Base-by-base conservation (phyloP, 1,140 invertebrate genomes). In the Elymnias hypermnestra region DNA sequence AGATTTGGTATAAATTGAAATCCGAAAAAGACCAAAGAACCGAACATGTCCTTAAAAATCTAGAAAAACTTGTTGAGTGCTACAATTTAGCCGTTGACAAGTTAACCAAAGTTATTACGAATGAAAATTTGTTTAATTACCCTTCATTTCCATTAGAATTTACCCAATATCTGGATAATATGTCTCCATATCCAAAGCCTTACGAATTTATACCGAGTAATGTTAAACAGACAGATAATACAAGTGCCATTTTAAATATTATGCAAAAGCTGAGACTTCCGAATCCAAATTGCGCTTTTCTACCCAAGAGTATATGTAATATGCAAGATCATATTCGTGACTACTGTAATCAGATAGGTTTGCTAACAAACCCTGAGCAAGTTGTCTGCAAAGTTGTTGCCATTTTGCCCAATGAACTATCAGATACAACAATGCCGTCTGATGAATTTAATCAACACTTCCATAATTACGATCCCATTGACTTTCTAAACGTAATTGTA, bases 51-150 rank as follows among this genome's bases (percentile, higher is more conserved):
- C 72, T 90, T 14, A 79, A 82, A 14, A 84, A 89, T 52, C 88
- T 91, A 0, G 84, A 89, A 46, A 89, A 88, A 51, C 82, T 92
- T 2, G 88, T 90, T 10, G 68, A 87, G 18, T 70, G 92, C 19
- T 92, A 92, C 52, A 93, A 93, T 63, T 86, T 89, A 55, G 90
- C 89, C 21, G 86, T 93, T 2, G 75, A 82, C 35, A 89, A 89
- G 53, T 61, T 93, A 10, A 88, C 84, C n/a, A 63, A 88, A 15
- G 88, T 93, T 25, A 70, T 90, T n/a, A 82, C 89, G 12, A 87
- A 92, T 76, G 83, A 89, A 39, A 61, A 83, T 53, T 43, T 83
- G 18, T 73, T 77, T 19, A 77, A 86, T 46, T 85, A 84, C 61
- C 65, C 77, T 9, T 62, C 63, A 33, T 87, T 87, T 58, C 79